A percentile compares a stretch with the other conserved stretches of the same genome.
Evolutionary conservation across 2,113 vertebrate genomes (phyloP).

Genomic region (Salvelinus namaycush): DNA sequence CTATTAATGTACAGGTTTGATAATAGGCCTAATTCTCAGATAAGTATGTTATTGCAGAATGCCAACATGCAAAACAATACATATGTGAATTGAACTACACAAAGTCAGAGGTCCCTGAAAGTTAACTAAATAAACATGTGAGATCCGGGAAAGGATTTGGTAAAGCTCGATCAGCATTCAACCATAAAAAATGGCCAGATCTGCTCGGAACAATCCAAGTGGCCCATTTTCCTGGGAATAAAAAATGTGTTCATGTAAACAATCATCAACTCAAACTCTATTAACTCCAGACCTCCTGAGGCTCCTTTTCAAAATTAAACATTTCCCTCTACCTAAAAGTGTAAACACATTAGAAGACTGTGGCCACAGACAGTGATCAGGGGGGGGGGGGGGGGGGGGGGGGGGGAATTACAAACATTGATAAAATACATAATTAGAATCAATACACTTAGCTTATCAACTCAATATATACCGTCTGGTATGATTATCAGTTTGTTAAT

Average conservation of each 20-base stretch:
- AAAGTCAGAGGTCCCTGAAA: neutral
- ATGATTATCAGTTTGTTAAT: too few species aligned
- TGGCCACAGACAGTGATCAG: neutral
- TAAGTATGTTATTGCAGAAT: neutral
- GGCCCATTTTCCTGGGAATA: conserved; percentile 18
- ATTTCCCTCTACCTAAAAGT: neutral
- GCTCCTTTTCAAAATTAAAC: conserved; percentile 7
- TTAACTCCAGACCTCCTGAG: neutral
- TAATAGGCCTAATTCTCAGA: neutral
- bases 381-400: too few species aligned
- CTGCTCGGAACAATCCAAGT: conserved; percentile 17
- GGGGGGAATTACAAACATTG: too few species aligned
- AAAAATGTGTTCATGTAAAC: conserved; percentile 18
- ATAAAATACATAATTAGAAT: too few species aligned
- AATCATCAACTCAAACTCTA: conserved; percentile 7
- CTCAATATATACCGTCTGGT: too few species aligned
- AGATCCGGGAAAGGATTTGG: neutral
- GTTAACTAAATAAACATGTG: neutral
- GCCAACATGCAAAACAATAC: too few species aligned
- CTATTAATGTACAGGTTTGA: neutral
- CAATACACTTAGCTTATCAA: too few species aligned
- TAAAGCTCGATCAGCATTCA: conserved; percentile 13
- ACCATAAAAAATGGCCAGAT: conserved; percentile 13
- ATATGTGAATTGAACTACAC: neutral
- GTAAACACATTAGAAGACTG: neutral